Percentiles rank a stretch among this genome's conserved stretches.
These are phyloP conservation scores for Sogatella furcifera DNA, from an alignment of 1,140 invertebrate genomes.

Conservation along the genomic window DNA sequence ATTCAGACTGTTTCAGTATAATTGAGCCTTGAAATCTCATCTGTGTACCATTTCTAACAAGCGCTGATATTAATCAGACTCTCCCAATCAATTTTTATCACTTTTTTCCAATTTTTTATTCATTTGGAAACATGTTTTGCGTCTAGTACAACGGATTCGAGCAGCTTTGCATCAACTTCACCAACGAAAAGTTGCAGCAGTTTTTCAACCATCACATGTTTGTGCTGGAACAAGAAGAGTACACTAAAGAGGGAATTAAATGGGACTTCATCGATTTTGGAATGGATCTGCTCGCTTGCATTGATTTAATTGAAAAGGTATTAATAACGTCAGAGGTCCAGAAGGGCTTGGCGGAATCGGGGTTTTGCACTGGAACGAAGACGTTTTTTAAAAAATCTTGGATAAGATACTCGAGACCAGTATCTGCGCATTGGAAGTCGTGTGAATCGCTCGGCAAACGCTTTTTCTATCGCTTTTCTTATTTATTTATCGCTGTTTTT, in stretches of 20 bases:
- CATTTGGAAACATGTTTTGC: constrained; percentile 15
- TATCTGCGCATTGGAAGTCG: neutral
- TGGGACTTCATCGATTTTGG: constrained; percentile 97
- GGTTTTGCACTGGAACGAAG: neutral
- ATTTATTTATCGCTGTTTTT: too few relatives aligned
- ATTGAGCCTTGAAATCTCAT: neutral
- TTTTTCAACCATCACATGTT: constrained; percentile 99
- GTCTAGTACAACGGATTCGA: constrained; percentile 92
- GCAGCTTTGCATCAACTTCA: constrained; percentile 98
- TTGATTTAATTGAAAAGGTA: constrained; percentile 95
- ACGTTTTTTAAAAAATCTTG: neutral
- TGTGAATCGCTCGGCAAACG: neutral
- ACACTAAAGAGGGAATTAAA: constrained; percentile 86
- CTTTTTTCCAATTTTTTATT: too few relatives aligned
- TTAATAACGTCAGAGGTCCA: neutral
- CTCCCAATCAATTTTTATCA: too few relatives aligned
- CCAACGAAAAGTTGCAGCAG: constrained; percentile 94
- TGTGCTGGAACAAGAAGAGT: constrained; percentile 94
- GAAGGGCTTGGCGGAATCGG: neutral
- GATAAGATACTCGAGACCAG: constrained; percentile 1
- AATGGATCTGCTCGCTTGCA: constrained; percentile 93
- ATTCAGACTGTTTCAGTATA: neutral
- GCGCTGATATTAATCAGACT: too few relatives aligned
- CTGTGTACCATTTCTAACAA: neutral
- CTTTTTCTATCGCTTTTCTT: too few relatives aligned